Percentiles rank a stretch among this genome's conserved stretches.
Conservation (phyloP, 2,113 vertebrate genomes). For the Melanotaenia duboulayi region DNA sequence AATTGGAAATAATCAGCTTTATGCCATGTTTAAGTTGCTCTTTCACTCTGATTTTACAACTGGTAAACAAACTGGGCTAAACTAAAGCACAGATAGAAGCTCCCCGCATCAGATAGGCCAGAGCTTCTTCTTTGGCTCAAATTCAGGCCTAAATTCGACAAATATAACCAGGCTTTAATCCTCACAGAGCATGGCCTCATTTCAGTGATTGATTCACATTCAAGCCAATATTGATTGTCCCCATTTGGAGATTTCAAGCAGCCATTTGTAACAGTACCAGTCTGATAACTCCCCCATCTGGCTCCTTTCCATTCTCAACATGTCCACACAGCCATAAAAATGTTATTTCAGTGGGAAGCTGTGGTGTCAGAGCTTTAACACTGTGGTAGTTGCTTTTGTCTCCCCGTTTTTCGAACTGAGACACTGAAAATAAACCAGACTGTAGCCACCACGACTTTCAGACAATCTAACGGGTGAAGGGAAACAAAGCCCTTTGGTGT, state of each 20-base stretch:
- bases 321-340: not conserved
- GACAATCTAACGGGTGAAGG: too few species aligned
- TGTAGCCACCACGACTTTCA: too few species aligned
- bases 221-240: conserved; percentile 73
- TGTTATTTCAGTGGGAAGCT: not conserved
- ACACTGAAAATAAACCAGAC: too few species aligned
- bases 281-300: conserved; percentile 48
- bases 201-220: conserved; percentile 75
- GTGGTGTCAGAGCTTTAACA: not conserved
- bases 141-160: conserved; percentile 50
- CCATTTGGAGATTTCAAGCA: conserved; percentile 70
- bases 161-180: conserved; percentile 58
- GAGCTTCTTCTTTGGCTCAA: conserved; percentile 22
- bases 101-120: not conserved
- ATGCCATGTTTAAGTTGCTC: not conserved
- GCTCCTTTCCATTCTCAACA: conserved; percentile 10
- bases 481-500: too few species aligned
- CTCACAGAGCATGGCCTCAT: conserved; percentile 65
- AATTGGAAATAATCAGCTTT: not conserved
- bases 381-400: not conserved
- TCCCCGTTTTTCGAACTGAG: too few species aligned
- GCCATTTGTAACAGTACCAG: conserved; percentile 64
- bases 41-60: not conserved
- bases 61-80: not conserved
- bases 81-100: not conserved